A percentile compares a stretch with the other conserved stretches of the same genome.
phyloP scores from a whole-genome alignment of 2,113 vertebrate genomes.

The Sminthopsis crassicaudata region DNA sequence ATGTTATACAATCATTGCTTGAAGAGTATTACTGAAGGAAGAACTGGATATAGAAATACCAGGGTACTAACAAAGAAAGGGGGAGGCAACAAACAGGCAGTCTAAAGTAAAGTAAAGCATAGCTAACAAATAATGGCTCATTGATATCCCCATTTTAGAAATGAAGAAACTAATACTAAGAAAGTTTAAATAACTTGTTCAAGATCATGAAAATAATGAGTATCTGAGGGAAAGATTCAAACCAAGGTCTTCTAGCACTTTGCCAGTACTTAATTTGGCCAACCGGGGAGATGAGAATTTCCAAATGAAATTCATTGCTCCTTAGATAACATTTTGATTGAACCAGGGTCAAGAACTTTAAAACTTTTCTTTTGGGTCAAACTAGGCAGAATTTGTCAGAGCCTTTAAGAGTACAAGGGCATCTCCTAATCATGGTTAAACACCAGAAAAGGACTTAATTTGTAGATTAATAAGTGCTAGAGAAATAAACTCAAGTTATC shows the following conservation, averaged over 20 bases:
- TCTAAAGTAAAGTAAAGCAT: neutral
- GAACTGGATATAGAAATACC: neutral
- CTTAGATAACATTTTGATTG: neutral
- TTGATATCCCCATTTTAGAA: neutral
- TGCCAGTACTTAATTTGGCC: neutral
- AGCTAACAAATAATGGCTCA: neutral
- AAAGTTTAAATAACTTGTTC: neutral
- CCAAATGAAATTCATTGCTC: neutral
- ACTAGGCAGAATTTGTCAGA: neutral
- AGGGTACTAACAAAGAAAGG: neutral
- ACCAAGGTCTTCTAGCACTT: neutral
- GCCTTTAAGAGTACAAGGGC: too few species aligned
- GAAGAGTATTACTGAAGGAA: neutral
- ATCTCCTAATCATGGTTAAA: neutral
- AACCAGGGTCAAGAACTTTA: neutral
- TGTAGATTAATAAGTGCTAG: neutral
- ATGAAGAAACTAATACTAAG: neutral
- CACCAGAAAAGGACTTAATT: neutral
- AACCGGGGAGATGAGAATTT: neutral
- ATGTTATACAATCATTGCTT: too few species aligned
- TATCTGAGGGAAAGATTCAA: neutral
- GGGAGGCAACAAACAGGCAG: neutral
- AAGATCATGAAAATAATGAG: neutral
- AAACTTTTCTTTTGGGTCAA: neutral
- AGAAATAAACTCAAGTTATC: conserved; percentile 18